These are phyloP conservation scores for Oreochromis niloticus DNA, from an alignment of 2,113 vertebrate genomes.

Conservation along the genomic window DNA sequence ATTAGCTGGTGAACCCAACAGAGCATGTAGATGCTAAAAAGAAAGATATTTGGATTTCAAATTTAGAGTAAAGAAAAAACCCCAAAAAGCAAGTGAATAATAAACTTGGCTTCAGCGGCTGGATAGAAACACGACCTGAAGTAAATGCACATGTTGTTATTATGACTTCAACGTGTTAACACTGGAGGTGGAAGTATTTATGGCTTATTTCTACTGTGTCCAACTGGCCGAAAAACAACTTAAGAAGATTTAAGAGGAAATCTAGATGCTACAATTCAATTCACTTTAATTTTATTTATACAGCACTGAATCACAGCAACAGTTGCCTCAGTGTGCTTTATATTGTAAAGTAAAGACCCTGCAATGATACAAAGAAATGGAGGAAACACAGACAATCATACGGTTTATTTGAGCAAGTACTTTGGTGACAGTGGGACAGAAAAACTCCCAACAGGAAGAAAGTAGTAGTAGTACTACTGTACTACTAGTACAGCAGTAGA, in stretches of 20 bases:
- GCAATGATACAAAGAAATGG: not conserved
- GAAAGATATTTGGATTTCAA: not conserved
- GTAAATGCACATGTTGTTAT: not conserved
- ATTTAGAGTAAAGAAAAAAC: fast-evolving
- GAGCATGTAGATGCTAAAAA: not conserved
- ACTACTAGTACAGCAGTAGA: not conserved
- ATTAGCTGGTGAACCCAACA: not conserved
- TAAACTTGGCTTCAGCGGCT: not conserved
- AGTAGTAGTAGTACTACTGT: not conserved
- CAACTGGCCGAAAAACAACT: not conserved
- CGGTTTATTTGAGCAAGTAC: not conserved
- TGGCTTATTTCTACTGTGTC: not conserved
- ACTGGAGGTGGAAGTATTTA: not conserved
- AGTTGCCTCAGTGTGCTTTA: not conserved
- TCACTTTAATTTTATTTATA: not conserved
- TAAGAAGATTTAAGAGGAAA: not conserved
- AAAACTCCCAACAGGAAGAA: not conserved
- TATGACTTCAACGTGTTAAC: not conserved
- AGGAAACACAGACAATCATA: not conserved
- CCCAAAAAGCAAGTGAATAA: not conserved
- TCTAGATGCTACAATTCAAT: not conserved
- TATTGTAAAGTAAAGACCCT: not conserved
- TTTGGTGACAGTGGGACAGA: not conserved
- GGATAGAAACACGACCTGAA: not conserved
- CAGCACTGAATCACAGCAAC: not conserved